A percentile compares a stretch with the other conserved stretches of the same genome.
These are phyloP conservation scores for Diprion similis DNA, from an alignment of 1,140 invertebrate species.

Conservation along the genomic window DNA sequence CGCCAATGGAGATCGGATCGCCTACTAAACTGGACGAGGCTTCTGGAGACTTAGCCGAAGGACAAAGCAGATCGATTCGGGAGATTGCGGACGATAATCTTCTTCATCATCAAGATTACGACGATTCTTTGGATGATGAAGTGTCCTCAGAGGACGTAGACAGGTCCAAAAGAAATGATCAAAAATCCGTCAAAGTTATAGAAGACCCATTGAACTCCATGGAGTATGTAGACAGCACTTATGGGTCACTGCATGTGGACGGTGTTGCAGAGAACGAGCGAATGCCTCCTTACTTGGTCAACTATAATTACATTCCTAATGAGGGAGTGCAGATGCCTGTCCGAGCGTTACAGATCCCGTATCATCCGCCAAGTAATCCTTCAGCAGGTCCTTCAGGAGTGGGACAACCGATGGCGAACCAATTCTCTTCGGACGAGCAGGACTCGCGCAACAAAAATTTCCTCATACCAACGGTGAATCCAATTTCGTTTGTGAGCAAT, in stretches of 20 bases:
- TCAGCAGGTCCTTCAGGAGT: background rate
- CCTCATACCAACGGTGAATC: background rate
- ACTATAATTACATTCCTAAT: background rate
- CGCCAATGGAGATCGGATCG: constrained; percentile 25
- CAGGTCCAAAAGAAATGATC: background rate
- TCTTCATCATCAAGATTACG: background rate
- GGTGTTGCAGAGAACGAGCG: background rate
- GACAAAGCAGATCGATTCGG: background rate
- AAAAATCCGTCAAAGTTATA: background rate
- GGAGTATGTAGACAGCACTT: constrained; percentile 2
- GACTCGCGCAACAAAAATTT: background rate
- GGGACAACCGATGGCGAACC: background rate
- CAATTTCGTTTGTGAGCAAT: background rate
- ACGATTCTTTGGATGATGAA: background rate
- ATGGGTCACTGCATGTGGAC: background rate
- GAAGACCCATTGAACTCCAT: background rate
- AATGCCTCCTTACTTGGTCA: background rate
- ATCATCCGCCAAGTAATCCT: background rate
- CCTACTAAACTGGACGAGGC: constrained; percentile 13
- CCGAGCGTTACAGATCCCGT: background rate
- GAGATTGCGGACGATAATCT: background rate
- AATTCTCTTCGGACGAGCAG: background rate
- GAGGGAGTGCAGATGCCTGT: background rate
- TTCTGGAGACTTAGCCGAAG: background rate
- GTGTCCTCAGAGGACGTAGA: background rate